These are phyloP conservation scores for Achroia grisella DNA, from an alignment of 1,140 invertebrate species.

Conservation along the genomic window DNA sequence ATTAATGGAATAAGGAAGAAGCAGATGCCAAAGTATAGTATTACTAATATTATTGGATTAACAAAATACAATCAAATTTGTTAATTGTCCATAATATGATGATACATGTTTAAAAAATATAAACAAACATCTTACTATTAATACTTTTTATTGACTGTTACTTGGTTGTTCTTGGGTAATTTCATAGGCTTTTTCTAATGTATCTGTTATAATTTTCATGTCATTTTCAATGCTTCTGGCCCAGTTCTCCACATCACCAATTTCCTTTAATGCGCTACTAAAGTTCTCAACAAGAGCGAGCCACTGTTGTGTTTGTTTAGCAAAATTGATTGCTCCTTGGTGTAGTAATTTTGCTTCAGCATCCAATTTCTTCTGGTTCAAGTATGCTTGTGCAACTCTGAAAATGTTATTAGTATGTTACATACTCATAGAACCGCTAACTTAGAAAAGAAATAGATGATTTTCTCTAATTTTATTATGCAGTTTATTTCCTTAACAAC, in stretches of 20 bases:
- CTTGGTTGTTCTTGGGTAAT: constrained; percentile 74
- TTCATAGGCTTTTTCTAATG: constrained; percentile 96
- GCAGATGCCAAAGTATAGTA: no score
- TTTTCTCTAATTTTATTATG: no score
- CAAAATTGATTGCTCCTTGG: constrained; percentile 93
- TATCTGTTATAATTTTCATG: constrained; percentile 93
- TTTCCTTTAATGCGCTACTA: constrained; percentile 96
- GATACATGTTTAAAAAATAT: not conserved
- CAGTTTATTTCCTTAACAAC: no score
- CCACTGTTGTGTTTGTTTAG: constrained; percentile 98
- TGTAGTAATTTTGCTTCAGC: constrained; percentile 98
- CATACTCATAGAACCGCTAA: constrained; percentile 1
- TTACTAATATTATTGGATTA: no score
- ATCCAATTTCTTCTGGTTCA: constrained; percentile 98
- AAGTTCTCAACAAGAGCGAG: constrained; percentile 95
- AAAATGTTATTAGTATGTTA: constrained; percentile 24
- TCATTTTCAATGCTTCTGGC: constrained; percentile 97
- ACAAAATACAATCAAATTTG: no score
- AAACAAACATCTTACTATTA: not conserved
- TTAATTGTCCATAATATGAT: no score
- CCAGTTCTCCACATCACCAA: constrained; percentile 99
- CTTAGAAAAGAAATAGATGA: constrained; percentile 1
- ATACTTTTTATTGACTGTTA: constrained; percentile 29
- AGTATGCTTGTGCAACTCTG: constrained; percentile 96
- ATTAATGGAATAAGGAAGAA: no score